Evolutionary conservation across 2,888 invertebrate genomes (phyloP).

Genomic region (Lycophotia porphyrea): DNA sequence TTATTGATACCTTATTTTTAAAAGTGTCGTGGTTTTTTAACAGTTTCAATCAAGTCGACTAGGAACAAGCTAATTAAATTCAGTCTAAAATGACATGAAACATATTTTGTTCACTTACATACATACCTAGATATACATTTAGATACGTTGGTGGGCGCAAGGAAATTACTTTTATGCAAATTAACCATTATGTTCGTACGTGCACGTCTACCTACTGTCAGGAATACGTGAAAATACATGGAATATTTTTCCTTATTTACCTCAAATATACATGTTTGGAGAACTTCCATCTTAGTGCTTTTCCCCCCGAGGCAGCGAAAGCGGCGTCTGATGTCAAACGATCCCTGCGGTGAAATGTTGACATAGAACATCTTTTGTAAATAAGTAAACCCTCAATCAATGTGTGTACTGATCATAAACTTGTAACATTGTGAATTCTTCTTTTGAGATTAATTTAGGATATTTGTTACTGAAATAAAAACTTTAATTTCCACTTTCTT

Average conservation of each 20-base stretch:
- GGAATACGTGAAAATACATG: constrained; percentile 15
- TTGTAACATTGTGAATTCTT: not conserved
- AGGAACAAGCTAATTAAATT: constrained; percentile 32
- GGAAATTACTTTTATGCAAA: constrained; percentile 85
- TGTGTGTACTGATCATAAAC: not conserved
- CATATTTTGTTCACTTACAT: constrained; percentile 39
- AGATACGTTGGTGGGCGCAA: constrained; percentile 54
- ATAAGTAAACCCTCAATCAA: constrained; percentile 39
- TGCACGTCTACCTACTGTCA: constrained; percentile 65
- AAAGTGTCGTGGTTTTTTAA: not conserved
- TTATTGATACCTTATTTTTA: constrained; percentile 11
- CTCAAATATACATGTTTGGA: constrained; percentile 28
- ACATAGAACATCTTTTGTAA: constrained; percentile 30
- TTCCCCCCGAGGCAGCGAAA: constrained; percentile 32
- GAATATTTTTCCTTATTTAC: constrained; percentile 43
- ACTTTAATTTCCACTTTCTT: not conserved
- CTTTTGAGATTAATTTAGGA: not conserved
- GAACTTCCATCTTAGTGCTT: constrained; percentile 30
- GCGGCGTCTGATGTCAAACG: constrained; percentile 40
- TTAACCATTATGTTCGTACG: constrained; percentile 75
- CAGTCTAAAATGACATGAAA: constrained; percentile 44
- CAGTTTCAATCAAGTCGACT: not conserved
- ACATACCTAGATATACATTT: constrained; percentile 14
- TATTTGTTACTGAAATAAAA: not conserved
- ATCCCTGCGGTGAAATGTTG: constrained; percentile 18